These are phyloP conservation scores for Danionella dracula DNA, from an alignment of 2,797 vertebrate genomes.

Conservation along the genomic window DNA sequence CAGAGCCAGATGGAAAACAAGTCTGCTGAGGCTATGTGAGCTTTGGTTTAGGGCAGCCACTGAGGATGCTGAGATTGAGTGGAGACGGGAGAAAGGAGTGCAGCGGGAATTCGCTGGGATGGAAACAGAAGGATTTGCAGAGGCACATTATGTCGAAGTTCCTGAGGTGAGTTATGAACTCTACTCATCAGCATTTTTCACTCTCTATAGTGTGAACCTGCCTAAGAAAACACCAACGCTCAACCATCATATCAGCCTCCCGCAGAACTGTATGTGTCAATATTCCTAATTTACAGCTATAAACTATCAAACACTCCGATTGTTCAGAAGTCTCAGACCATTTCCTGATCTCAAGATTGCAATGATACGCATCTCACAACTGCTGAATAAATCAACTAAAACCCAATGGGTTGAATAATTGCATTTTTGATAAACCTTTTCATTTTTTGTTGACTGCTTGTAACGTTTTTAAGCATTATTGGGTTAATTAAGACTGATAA, in stretches of 20 bases:
- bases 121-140: constrained; percentile 40
- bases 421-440: not conserved
- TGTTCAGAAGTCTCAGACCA: not conserved
- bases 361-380: not conserved
- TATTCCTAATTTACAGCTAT: not conserved
- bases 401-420: not conserved
- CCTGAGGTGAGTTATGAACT: constrained; percentile 10
- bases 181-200: constrained; percentile 15
- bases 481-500: too few species aligned
- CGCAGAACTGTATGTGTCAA: not conserved
- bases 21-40: constrained; percentile 15
- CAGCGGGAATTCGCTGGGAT: constrained; percentile 32
- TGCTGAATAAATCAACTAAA: not conserved
- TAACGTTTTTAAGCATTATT: too few species aligned
- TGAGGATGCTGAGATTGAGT: constrained; percentile 13
- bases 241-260: constrained; percentile 2
- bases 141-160: constrained; percentile 4
- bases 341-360: not conserved
- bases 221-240: constrained; percentile 1
- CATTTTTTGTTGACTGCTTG: too few species aligned
- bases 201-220: constrained; percentile 6
- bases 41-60: constrained; percentile 8
- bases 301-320: not conserved
- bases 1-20: constrained; percentile 44
- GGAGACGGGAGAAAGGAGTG: not conserved